Base-by-base conservation (phyloP, 2,113 vertebrate species). In the Struthidea cinerea region DNA sequence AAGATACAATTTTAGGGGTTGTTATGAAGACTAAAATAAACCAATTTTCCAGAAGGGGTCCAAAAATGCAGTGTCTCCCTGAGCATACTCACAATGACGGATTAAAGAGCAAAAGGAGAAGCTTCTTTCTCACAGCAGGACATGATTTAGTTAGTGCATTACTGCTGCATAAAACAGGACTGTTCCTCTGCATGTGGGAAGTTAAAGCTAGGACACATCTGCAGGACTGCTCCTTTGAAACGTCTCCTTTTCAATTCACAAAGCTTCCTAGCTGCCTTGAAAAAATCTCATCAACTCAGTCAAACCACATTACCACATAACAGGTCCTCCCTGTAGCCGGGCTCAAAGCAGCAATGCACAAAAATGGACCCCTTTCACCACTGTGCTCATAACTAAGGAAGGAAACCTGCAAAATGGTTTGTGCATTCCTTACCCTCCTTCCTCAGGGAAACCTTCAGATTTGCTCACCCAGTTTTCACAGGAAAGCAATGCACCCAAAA, bases 101-200 rank as follows among this genome's bases (percentile, higher is more conserved):
- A 93, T 77, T 67, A 89, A 89, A 90, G 5, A 89, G 67, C 33
- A 88, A 85, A 92, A 84, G 86, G 64, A 59, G 67, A 93, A 70
- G 91, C 60, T 67, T 74, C 82, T 79, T 94, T 73, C 77, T 67
- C 61, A 39, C 37, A 95, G 93, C 61, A 93, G 78, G 80, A 85
- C 42, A 50, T 22, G 46, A 84, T 82, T 83, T 83, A 89, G 79
- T 63, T 41, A 57, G 42, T 21, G 30, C 23, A 47, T 63, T 80
- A 50, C 53, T 86, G 60, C 69, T 83, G 71, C 78, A 60, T 53
- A 69, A 78, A 91, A 60, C 44, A 61, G 55, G 46, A 47, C 53
- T 76, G 67, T 12, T 80, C 37, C 88, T 64, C 92, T 23, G 35
- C 68, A 69, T 57, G 79, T 39, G 82, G 63, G 32, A 91, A 94